Percentiles rank a stretch among this genome's conserved stretches.
phyloP scores from a whole-genome alignment of 2,113 vertebrate species.

The Serilophus lunatus region DNA sequence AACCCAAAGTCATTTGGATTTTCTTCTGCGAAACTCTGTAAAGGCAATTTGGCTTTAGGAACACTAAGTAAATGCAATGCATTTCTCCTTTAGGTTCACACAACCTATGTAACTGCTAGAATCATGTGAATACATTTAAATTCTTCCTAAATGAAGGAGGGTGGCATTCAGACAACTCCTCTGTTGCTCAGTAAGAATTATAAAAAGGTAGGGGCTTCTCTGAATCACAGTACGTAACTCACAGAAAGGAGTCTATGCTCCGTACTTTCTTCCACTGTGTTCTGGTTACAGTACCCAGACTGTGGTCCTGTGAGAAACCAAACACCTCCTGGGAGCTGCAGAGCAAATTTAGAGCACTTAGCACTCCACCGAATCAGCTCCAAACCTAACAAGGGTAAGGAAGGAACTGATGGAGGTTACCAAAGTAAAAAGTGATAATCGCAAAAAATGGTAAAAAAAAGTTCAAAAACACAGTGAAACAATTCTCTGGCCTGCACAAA shows the following conservation, averaged over 20 bases:
- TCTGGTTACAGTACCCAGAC: conserved; percentile 23
- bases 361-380: neutral
- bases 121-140: neutral
- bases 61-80: neutral
- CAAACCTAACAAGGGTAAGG: conserved; percentile 7
- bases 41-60: neutral
- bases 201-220: neutral
- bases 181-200: neutral
- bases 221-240: neutral
- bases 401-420: neutral
- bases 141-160: neutral
- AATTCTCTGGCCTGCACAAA: neutral
- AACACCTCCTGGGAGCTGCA: conserved; percentile 3
- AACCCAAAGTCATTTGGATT: neutral
- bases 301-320: conserved; percentile 15
- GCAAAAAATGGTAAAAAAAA: neutral
- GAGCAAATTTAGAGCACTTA: conserved; percentile 52
- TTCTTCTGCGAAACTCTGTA: neutral
- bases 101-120: neutral
- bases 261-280: neutral
- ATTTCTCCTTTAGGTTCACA: neutral
- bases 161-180: neutral
- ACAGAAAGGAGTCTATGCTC: neutral
- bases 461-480: neutral
- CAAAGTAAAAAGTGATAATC: neutral